Evolutionary conservation across 2,888 invertebrate species (phyloP).

Genomic region (Fabriciana adippe): DNA sequence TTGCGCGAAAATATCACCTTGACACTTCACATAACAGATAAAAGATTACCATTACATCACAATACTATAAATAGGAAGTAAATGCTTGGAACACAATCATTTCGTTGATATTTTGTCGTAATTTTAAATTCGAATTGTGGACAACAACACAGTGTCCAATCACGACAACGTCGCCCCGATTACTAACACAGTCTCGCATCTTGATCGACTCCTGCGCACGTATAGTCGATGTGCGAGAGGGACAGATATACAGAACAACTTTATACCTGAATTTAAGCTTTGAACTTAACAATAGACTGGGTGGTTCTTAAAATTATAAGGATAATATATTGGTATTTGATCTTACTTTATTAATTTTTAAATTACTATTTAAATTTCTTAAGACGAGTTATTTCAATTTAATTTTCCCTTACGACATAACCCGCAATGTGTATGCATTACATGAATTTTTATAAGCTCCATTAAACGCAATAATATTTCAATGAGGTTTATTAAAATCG

Average conservation of each 20-base stretch:
- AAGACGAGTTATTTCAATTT: too few species aligned
- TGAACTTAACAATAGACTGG: constrained; percentile 46
- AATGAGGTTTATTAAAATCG: too few species aligned
- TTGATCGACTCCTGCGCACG: constrained; percentile 73
- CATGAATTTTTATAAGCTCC: too few species aligned
- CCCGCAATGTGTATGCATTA: too few species aligned
- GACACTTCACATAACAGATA: constrained; percentile 43
- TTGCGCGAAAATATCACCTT: constrained; percentile 53
- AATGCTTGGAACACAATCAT: constrained; percentile 59
- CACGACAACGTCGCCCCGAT: constrained; percentile 74
- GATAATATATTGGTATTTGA: constrained; percentile 1
- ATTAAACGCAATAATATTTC: too few species aligned
- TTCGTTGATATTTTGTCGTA: constrained; percentile 63
- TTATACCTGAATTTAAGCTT: constrained; percentile 72
- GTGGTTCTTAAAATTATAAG: constrained; percentile 20
- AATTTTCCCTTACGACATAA: too few species aligned
- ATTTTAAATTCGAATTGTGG: constrained; percentile 65
- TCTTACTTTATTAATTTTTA: too few species aligned
- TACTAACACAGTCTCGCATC: constrained; percentile 59
- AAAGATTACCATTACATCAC: constrained; percentile 30
- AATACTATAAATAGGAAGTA: constrained; percentile 41
- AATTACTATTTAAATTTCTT: too few species aligned
- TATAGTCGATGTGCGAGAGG: constrained; percentile 60
- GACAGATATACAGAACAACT: constrained; percentile 54
- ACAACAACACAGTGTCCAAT: constrained; percentile 61